phyloP scores from a whole-genome alignment of 2,888 invertebrate genomes.

The Drosophila eohydei region DNA sequence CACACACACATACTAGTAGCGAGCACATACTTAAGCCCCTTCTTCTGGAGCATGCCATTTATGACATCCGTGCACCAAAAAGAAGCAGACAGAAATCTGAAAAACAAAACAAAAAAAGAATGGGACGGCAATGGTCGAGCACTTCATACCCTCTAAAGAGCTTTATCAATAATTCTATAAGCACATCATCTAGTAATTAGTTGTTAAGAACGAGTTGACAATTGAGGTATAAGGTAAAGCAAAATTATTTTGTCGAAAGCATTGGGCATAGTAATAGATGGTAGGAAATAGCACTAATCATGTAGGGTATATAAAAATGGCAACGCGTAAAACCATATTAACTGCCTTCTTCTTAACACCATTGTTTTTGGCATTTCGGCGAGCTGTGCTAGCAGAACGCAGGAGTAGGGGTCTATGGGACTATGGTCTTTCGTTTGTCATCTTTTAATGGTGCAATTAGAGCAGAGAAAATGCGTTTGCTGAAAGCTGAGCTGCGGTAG shows the following conservation, averaged over 20 bases:
- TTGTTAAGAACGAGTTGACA: neutral
- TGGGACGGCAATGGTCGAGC: neutral
- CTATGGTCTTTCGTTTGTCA: constrained; percentile 68
- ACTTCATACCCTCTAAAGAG: constrained; percentile 10
- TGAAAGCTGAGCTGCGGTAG: constrained; percentile 74
- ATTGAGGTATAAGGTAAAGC: neutral
- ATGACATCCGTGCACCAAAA: constrained; percentile 73
- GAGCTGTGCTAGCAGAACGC: constrained; percentile 25
- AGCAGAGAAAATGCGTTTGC: constrained; percentile 77
- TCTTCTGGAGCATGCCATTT: constrained; percentile 74
- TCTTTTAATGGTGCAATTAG: constrained; percentile 80
- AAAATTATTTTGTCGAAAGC: too few relatives aligned
- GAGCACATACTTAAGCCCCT: constrained; percentile 48
- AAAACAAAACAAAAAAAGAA: constrained; percentile 16
- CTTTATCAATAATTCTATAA: neutral
- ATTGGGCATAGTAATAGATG: neutral
- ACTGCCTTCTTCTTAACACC: constrained; percentile 61
- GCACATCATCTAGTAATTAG: neutral
- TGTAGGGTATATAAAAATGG: constrained; percentile 46
- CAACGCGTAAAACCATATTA: constrained; percentile 76
- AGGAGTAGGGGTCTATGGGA: constrained; percentile 12
- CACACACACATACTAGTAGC: constrained; percentile 16
- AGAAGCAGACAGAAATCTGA: constrained; percentile 32
- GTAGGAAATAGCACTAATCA: neutral
- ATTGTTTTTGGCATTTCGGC: constrained; percentile 46